Base-by-base conservation (phyloP, 1,140 invertebrate genomes). In the Rhagoletis zephyria region DNA sequence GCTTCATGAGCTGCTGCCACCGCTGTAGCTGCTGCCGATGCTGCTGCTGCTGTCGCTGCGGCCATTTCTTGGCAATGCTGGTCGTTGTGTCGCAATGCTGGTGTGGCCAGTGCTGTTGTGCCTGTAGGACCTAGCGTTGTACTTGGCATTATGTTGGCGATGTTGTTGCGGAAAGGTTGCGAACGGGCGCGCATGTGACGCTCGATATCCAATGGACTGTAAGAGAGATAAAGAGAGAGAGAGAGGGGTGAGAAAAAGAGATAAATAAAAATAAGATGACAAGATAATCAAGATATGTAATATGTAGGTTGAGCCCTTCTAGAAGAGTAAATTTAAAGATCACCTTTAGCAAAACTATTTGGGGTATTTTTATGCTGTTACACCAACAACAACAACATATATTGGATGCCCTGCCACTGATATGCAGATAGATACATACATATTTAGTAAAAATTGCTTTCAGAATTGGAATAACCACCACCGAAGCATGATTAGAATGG, bases 171-270 rank as follows among this genome's bases (percentile, higher is more conserved):
- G 87, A 93, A 93, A n/a, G 92, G 92, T 87, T 93, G 92, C 12
- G 92, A 93, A 42, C 91, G 90, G 1, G 92, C 92, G 7, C 92
- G 89, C 7, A 90, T 92, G 85, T 93, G 91, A 14, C 92, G 86
- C 67, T 81, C 74, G n/a, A 81, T 56, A 81, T 81, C 74, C 74
- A 30, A 88, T 89, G 91, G 10, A 61, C 81, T 92, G 91, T 85
- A 87, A 87, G 90, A 91, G 19, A 0, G 67, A 77, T 10, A 63
- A 87, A 86, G 42, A 56, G 19, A 45, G 14, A 5, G 30, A 86
- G 42, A 56, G 19, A 45, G 14, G 19, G 30, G 30, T 30, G 30
- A 30, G n/a, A 30, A 30, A 30, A 30, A 30, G 30, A 40, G 9
- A 56, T 10, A 56, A 56, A 56, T 56, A 7, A 56, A 10, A 56